A percentile compares a stretch with the other conserved stretches of the same genome.
These are phyloP conservation scores for Quiscalus mexicanus DNA, from an alignment of 2,113 vertebrate species.

Conservation along the genomic window DNA sequence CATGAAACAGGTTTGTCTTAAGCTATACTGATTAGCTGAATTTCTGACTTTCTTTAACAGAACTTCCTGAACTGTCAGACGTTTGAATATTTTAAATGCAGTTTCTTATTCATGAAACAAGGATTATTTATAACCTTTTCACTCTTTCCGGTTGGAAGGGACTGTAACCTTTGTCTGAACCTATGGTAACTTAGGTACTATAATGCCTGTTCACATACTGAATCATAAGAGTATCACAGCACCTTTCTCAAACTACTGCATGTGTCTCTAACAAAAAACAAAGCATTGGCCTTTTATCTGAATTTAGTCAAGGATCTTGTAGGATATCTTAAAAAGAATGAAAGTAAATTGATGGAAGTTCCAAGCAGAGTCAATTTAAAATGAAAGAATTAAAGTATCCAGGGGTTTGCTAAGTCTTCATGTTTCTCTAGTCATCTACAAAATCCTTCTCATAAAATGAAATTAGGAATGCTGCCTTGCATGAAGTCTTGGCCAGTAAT, in stretches of 20 bases:
- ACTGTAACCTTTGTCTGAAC: not conserved
- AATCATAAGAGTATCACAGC: not conserved
- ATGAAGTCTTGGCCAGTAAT: not conserved
- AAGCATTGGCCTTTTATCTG: not conserved
- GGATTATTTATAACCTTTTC: not conserved
- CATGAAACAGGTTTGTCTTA: rapidly evolving
- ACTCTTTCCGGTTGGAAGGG: not conserved
- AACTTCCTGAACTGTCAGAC: not conserved
- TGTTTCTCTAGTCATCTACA: not conserved
- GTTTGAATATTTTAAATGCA: not conserved
- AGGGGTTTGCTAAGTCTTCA: not conserved
- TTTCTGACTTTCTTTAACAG: not conserved
- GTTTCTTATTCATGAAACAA: not conserved
- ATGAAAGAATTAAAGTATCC: not conserved
- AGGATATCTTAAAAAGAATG: not conserved
- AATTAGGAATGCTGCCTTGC: not conserved
- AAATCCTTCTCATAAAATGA: not conserved
- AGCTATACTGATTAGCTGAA: not conserved
- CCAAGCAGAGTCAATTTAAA: not conserved
- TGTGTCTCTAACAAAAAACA: not conserved
- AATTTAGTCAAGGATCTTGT: not conserved
- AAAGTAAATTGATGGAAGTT: not conserved
- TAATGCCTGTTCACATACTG: not conserved
- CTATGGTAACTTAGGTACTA: not conserved
- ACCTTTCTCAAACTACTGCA: not conserved